phyloP scores from a whole-genome alignment of 2,888 invertebrate genomes.

The Agrotis clavis region DNA sequence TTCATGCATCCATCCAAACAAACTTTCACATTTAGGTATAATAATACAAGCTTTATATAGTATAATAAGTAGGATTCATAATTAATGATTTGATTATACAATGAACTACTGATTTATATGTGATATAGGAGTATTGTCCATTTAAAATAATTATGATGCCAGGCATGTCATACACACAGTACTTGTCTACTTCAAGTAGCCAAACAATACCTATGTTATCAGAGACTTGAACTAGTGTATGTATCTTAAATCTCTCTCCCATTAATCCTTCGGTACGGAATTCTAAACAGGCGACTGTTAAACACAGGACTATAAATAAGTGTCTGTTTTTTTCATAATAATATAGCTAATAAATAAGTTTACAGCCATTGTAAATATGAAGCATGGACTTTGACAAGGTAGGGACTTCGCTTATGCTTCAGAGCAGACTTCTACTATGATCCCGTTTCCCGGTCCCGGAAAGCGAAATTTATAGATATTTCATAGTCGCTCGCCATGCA shows the following conservation, averaged over 20 bases:
- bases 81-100: constrained; percentile 3
- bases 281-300: too few species aligned
- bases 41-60: too few species aligned
- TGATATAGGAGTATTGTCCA: not conserved
- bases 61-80: too few species aligned
- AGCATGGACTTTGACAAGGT: constrained; percentile 66
- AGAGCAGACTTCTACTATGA: not conserved
- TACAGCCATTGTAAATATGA: constrained; percentile 22
- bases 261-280: not conserved
- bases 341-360: not conserved
- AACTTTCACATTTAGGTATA: too few species aligned
- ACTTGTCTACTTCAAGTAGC: not conserved
- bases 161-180: too few species aligned
- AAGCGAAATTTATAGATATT: constrained; percentile 16
- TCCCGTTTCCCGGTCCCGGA: not conserved
- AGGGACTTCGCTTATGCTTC: constrained; percentile 54
- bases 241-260: not conserved
- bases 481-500: constrained; percentile 58
- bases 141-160: not conserved
- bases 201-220: not conserved
- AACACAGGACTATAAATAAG: not conserved
- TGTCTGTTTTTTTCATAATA: constrained; percentile 8
- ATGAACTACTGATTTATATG: not conserved
- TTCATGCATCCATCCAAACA: too few species aligned
- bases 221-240: not conserved